Percentiles rank a stretch among this genome's conserved stretches.
phyloP scores from a whole-genome alignment of 2,113 vertebrate species.

The Tenrec ecaudatus region DNA sequence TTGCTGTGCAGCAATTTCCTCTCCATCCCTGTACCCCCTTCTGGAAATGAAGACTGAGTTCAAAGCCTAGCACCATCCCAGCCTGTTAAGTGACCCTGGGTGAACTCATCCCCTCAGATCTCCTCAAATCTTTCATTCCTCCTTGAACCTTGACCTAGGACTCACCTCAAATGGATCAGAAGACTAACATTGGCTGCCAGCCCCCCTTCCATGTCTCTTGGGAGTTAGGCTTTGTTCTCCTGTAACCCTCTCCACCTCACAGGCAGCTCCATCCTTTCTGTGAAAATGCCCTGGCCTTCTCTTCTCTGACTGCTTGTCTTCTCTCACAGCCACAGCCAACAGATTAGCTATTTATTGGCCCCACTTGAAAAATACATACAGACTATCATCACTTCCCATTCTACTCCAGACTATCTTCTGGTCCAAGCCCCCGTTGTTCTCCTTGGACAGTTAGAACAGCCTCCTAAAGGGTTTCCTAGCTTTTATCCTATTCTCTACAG shows the following conservation, averaged over 20 bases:
- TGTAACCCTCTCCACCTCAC: not conserved
- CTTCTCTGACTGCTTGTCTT: not conserved
- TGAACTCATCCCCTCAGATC: not conserved
- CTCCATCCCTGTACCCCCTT: not conserved
- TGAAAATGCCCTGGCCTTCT: not conserved
- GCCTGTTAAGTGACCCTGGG: not conserved
- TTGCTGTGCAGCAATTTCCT: not conserved
- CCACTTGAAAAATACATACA: not conserved
- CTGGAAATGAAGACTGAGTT: not conserved
- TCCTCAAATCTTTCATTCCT: not conserved
- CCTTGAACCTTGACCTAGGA: not conserved
- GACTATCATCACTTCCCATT: not conserved
- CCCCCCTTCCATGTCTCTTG: not conserved
- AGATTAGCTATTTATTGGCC: not conserved
- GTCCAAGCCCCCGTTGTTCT: not conserved
- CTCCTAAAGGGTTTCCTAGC: not conserved
- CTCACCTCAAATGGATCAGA: not conserved
- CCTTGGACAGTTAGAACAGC: not conserved
- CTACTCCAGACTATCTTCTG: not conserved
- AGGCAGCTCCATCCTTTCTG: not conserved
- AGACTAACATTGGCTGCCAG: no score
- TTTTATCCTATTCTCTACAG: not conserved
- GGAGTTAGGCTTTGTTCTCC: no score
- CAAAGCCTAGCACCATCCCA: no score
- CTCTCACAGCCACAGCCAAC: not conserved